Evolutionary conservation across 2,797 vertebrate genomes (phyloP).

Genomic region (Smutsia temminckii): DNA sequence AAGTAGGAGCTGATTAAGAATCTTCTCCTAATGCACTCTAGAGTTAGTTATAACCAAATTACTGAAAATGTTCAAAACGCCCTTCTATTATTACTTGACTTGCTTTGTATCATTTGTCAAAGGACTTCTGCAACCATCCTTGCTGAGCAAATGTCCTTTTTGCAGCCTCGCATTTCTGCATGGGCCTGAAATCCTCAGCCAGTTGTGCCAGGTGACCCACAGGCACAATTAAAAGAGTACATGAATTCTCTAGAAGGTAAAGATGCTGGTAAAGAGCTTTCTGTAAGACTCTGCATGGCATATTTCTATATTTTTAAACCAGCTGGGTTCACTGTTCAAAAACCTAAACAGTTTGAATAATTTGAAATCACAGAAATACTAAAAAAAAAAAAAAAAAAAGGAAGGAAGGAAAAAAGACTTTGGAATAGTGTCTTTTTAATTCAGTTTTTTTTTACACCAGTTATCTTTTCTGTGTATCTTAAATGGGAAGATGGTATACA

Average conservation of each 20-base stretch:
- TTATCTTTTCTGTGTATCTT: background rate
- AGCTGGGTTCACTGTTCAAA: conserved; percentile 66
- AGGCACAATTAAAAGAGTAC: conserved; percentile 73
- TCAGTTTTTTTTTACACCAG: background rate
- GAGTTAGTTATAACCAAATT: conserved; percentile 74
- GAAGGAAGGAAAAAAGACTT: background rate
- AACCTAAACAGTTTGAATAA: conserved; percentile 65
- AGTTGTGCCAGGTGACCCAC: conserved; percentile 67
- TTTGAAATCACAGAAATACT: conserved; percentile 51
- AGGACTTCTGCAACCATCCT: conserved; percentile 64
- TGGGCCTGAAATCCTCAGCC: conserved; percentile 47
- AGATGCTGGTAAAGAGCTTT: conserved; percentile 63
- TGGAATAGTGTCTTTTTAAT: background rate
- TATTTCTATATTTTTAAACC: conserved; percentile 71
- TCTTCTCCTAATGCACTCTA: conserved; percentile 67
- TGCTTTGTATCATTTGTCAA: conserved; percentile 72
- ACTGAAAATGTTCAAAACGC: conserved; percentile 69
- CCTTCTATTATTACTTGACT: conserved; percentile 62
- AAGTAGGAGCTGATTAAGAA: conserved; percentile 71
- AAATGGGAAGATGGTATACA: background rate
- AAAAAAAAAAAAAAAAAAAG: background rate
- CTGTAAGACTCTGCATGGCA: conserved; percentile 41
- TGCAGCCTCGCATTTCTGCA: conserved; percentile 7
- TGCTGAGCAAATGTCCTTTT: conserved; percentile 66
- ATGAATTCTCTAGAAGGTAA: conserved; percentile 72